Base-by-base conservation (phyloP, 2,113 vertebrate species). In the Amazona guildingii region DNA sequence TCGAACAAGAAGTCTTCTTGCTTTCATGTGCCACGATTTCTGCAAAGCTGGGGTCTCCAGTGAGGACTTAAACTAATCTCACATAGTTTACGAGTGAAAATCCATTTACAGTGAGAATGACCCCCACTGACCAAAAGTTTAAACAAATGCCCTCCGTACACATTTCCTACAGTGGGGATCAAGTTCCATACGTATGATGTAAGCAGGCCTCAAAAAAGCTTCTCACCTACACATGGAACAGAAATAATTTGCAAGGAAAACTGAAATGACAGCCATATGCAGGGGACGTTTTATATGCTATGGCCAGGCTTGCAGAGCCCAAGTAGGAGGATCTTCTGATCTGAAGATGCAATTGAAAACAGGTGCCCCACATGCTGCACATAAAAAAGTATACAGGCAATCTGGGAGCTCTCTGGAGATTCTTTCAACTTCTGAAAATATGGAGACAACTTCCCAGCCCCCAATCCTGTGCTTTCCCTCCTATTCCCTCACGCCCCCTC, bases 321-420 rank as follows among this genome's bases (percentile, higher is more conserved):
- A 96, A 83, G 83, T 78, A 88, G 90, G 93, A 94, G 88, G 86
- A 97, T 98, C 92, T 82, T 97, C 97, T 97, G 97, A 98, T 97
- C 97, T 97, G 96, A 97, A 83, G 88, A 93, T 41, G 74, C 85
- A 96, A 98, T 98, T 98, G 97, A 92, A 98, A 98, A 98, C 98
- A 98, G 97, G 98, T 98, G 98, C 94, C 64, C 0, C 16, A 88
- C 94, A 82, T 4, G 43, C 83, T 51, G 72, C 90, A 97, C 94
- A 94, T 96, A 97, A 97, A 85, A 80, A 97, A 86, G 92, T 96
- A 97, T 97, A 98, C 93, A 94, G 94, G 97, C 95, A 97, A 95
- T 95, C 31, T 97, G 96, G 97, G 92, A 97, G 79, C 95, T 96
- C 91, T 97, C 94, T 3, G 9, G 97, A 97, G 96, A 97, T 97